A percentile compares a stretch with the other conserved stretches of the same genome.
Evolutionary conservation across 2,113 vertebrate genomes (phyloP).

Genomic region (Paraplagusia blochii): DNA sequence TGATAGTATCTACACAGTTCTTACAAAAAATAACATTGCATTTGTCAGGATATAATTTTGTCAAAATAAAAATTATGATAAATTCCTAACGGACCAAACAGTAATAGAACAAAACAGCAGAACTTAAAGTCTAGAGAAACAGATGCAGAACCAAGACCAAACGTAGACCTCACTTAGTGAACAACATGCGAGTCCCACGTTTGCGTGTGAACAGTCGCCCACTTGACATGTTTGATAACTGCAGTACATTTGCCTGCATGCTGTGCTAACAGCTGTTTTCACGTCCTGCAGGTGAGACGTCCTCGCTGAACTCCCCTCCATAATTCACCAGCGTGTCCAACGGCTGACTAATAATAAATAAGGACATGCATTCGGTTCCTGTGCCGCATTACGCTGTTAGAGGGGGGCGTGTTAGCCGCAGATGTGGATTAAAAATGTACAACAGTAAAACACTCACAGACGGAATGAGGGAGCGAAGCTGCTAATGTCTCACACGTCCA

Average conservation of each 20-base stretch:
- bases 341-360: conserved; percentile 43
- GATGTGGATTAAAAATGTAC: neutral
- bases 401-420: conserved; percentile 26
- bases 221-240: neutral
- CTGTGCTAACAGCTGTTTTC: conserved; percentile 12
- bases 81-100: too few species aligned
- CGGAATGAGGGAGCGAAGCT: too few species aligned
- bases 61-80: too few species aligned
- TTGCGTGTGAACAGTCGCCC: conserved; percentile 1
- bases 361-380: conserved; percentile 11
- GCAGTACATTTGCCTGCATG: conserved; percentile 4
- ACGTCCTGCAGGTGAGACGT: conserved; percentile 30
- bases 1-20: too few species aligned
- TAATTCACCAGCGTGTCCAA: conserved; percentile 31
- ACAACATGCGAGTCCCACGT: conserved; percentile 9
- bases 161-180: too few species aligned
- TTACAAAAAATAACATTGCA: too few species aligned
- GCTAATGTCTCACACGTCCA: too few species aligned
- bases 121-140: too few species aligned
- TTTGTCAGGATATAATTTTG: too few species aligned
- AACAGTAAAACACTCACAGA: too few species aligned
- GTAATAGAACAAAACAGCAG: too few species aligned
- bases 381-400: conserved; percentile 19
- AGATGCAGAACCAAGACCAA: too few species aligned
- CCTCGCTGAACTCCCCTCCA: conserved; percentile 28